Percentiles rank a stretch among this genome's conserved stretches.
Conservation (phyloP, 2,797 vertebrate species). For the Diceros bicornis region DNA sequence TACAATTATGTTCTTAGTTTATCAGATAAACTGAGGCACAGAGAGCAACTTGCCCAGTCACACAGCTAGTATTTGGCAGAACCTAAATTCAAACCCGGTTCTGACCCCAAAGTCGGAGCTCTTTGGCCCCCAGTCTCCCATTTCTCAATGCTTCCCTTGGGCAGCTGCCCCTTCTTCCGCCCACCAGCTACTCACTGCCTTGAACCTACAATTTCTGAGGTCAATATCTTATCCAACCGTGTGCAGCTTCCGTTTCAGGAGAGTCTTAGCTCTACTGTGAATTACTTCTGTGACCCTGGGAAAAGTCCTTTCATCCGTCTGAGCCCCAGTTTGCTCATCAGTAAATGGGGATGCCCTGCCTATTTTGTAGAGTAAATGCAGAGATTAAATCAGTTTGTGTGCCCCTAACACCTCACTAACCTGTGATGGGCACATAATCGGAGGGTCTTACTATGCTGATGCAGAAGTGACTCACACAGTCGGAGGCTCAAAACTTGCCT, state of each 20-base stretch:
- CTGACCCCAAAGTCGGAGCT: background rate
- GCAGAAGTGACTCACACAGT: background rate
- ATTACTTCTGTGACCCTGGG: background rate
- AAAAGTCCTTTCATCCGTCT: background rate
- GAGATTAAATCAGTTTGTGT: background rate
- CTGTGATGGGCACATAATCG: background rate
- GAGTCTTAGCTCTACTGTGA: background rate
- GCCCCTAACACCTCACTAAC: background rate
- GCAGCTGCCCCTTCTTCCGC: background rate
- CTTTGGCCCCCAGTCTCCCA: background rate
- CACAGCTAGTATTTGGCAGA: background rate
- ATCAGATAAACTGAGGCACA: background rate
- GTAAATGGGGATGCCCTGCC: background rate
- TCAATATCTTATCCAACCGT: background rate
- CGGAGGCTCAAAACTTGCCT: background rate
- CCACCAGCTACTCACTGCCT: background rate
- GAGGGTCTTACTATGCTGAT: background rate
- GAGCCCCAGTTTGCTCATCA: constrained; percentile 11
- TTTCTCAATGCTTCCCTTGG: background rate
- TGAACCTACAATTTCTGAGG: background rate
- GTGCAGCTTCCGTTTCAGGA: background rate
- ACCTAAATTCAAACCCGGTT: background rate
- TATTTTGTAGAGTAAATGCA: background rate
- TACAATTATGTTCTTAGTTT: background rate
- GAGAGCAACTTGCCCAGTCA: background rate